Conservation (phyloP, 2,113 vertebrate species). For the Okapia johnstoni region DNA sequence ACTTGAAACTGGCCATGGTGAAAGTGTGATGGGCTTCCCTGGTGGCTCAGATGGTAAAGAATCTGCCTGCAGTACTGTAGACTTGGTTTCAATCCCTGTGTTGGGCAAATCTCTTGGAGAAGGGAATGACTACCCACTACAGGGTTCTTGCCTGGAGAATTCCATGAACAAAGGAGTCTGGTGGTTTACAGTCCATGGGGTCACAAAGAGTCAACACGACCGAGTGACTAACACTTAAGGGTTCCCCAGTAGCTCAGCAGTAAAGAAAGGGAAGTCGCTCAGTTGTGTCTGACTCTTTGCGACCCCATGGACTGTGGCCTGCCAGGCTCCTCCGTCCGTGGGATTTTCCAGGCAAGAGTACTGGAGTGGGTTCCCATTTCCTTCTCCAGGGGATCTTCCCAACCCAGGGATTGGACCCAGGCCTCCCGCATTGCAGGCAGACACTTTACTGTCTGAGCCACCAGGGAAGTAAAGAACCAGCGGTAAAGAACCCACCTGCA, state of each 20-base stretch:
- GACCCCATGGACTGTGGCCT: no score
- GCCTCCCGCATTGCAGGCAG: no score
- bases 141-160: neutral
- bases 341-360: no score
- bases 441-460: no score
- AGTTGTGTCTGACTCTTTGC: no score
- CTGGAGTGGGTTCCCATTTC: no score
- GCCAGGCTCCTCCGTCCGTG: no score
- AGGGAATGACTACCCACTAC: neutral
- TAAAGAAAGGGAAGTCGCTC: neutral
- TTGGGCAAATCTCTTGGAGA: neutral
- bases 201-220: neutral
- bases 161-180: neutral
- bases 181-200: neutral
- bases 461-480: neutral
- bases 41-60: neutral
- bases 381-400: no score
- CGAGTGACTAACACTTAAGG: neutral
- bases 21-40: neutral
- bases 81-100: neutral
- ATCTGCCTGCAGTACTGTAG: neutral
- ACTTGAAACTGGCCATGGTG: no score
- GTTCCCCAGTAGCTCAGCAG: neutral
- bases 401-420: no score
- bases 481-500: neutral